Percentiles rank a stretch among this genome's conserved stretches.
Evolutionary conservation across 2,797 vertebrate genomes (phyloP).

Genomic region (Fratercula arctica): DNA sequence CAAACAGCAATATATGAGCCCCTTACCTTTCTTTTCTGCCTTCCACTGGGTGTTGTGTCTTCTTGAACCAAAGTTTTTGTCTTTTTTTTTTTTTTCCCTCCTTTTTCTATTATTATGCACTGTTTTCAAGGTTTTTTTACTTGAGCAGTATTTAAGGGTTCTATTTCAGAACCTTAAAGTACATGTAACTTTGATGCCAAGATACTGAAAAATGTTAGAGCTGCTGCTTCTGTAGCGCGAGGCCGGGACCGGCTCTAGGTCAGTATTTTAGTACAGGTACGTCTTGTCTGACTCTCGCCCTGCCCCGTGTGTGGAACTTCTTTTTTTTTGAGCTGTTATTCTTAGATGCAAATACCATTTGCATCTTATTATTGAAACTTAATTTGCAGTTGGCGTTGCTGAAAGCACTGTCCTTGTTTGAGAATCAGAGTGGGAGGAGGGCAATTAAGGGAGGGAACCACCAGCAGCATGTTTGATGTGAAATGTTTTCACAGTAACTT

Average conservation of each 20-base stretch:
- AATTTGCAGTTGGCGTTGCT: not conserved
- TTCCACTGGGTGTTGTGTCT: not conserved
- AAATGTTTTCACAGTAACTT: not conserved
- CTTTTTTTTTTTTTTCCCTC: too few species aligned
- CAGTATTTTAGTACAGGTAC: not conserved
- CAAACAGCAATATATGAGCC: not conserved
- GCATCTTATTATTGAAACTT: not conserved
- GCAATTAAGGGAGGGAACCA: not conserved
- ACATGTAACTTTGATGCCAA: not conserved
- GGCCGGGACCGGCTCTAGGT: not conserved
- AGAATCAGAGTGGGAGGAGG: not conserved
- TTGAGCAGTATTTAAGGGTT: not conserved
- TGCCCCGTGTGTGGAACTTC: not conserved
- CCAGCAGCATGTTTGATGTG: not conserved
- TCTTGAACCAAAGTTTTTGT: not conserved
- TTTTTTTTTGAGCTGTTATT: not conserved
- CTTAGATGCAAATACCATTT: not conserved
- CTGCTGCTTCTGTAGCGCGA: accelerated
- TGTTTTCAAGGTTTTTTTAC: not conserved
- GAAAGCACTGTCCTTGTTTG: not conserved
- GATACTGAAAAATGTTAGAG: not conserved
- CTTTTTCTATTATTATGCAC: not conserved
- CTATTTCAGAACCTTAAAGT: not conserved
- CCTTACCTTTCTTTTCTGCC: not conserved
- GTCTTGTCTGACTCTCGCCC: not conserved